Evolutionary conservation across 2,113 vertebrate species (phyloP).

Genomic region (Choloepus hoffmanni): DNA sequence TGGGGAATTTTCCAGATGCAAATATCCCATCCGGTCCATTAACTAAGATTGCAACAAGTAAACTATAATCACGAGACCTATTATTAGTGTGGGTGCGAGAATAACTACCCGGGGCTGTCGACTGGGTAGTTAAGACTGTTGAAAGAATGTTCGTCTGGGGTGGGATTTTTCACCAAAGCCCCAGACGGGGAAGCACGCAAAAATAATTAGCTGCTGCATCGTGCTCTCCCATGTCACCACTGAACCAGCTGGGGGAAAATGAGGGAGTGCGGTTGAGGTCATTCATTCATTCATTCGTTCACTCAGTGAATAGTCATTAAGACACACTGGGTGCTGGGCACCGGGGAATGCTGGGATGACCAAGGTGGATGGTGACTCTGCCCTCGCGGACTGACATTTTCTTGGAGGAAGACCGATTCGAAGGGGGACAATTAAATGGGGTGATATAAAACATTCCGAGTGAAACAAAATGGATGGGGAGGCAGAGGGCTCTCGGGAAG

Average conservation of each 20-base stretch:
- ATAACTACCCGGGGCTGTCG: conserved; percentile 20
- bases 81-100: conserved; percentile 4
- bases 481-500: neutral
- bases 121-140: neutral
- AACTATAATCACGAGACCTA: conserved; percentile 58
- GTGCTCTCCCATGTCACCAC: neutral
- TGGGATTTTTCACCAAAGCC: conserved; percentile 49
- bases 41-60: conserved; percentile 58
- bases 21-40: conserved; percentile 54
- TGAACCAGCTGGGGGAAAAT: neutral
- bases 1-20: conserved; percentile 64
- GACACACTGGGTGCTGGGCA: neutral
- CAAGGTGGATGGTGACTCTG: neutral
- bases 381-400: neutral
- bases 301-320: neutral
- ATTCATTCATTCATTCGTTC: neutral
- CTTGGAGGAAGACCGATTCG: neutral
- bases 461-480: neutral
- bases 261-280: neutral
- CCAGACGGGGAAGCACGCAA: conserved; percentile 13
- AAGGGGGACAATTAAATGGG: too few species aligned
- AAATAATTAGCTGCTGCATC: neutral
- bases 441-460: neutral
- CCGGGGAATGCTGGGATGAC: neutral
- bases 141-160: conserved; percentile 4